Conservation (phyloP, 2,888 invertebrate species). For the Caenorhabditis sp. region DNA sequence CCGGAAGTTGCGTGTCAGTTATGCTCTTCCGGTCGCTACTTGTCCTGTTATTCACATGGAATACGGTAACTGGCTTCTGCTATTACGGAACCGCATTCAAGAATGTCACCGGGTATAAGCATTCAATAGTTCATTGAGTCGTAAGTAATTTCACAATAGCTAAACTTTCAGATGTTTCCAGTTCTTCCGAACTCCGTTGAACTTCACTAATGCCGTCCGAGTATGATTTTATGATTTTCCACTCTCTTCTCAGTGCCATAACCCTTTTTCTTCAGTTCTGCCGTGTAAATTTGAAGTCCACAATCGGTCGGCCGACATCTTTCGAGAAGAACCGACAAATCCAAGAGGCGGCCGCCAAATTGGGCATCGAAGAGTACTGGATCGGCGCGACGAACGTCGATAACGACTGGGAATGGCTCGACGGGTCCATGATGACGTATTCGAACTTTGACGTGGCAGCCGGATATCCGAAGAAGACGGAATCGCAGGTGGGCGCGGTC, state of each 20-base stretch:
- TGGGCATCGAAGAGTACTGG: conserved; percentile 54
- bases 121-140: not conserved
- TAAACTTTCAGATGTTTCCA: conserved; percentile 51
- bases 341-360: conserved; percentile 27
- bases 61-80: conserved; percentile 25
- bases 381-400: conserved; percentile 52
- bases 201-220: conserved; percentile 39
- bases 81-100: conserved; percentile 40
- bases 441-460: conserved; percentile 41
- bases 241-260: too few species aligned
- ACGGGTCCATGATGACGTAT: conserved; percentile 33
- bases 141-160: too few species aligned
- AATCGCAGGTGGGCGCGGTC: conserved; percentile 50
- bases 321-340: conserved; percentile 21
- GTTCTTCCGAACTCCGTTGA: conserved; percentile 42
- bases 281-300: conserved; percentile 43
- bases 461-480: conserved; percentile 51
- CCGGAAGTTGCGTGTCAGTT: not conserved
- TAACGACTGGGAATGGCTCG: conserved; percentile 55
- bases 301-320: conserved; percentile 27
- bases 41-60: not conserved
- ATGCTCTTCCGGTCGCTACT: conserved; percentile 16
- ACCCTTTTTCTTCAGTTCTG: conserved; percentile 49
- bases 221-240: not conserved
- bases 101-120: conserved; percentile 38